These are phyloP conservation scores for Mormyrus lacerda DNA, from an alignment of 2,113 vertebrate genomes.

Conservation along the genomic window DNA sequence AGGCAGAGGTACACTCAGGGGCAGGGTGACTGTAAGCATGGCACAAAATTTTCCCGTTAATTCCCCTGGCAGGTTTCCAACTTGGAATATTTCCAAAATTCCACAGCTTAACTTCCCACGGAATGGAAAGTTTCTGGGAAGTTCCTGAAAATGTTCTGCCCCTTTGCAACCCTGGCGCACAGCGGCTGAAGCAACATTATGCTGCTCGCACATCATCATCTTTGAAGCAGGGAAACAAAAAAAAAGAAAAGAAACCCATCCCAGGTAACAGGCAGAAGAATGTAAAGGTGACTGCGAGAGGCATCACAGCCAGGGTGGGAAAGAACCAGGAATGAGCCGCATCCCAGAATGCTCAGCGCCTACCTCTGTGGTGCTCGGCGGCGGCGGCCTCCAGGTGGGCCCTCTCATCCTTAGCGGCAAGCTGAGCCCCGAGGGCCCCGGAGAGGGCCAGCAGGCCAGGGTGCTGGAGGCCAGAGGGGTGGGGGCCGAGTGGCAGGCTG, in stretches of 20 bases:
- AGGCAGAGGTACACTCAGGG: neutral
- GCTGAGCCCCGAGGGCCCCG: conserved; percentile 70
- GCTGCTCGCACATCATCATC: neutral
- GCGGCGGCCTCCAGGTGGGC: conserved; percentile 61
- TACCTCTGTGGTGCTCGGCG: conserved; percentile 72
- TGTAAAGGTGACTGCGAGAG: neutral
- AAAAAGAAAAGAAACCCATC: neutral
- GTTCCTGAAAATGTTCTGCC: too few species aligned
- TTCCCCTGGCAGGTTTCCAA: too few species aligned
- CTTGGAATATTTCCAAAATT: too few species aligned
- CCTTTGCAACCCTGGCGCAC: too few species aligned
- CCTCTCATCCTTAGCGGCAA: conserved; percentile 76
- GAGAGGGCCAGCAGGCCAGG: conserved; percentile 74
- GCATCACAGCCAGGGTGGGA: neutral
- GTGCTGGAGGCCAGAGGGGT: conserved; percentile 68
- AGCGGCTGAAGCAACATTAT: neutral
- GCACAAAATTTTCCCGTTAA: too few species aligned
- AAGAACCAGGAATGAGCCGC: neutral
- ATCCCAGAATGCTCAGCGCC: neutral
- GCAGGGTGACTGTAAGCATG: neutral
- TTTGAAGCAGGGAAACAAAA: neutral
- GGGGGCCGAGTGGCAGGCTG: conserved; percentile 65
- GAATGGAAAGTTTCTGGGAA: too few species aligned
- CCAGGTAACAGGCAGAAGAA: too few species aligned
- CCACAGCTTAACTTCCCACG: too few species aligned